Percentiles rank a stretch among this genome's conserved stretches.
Conservation (phyloP, 2,888 invertebrate genomes). For the Dynastes tityus region DNA sequence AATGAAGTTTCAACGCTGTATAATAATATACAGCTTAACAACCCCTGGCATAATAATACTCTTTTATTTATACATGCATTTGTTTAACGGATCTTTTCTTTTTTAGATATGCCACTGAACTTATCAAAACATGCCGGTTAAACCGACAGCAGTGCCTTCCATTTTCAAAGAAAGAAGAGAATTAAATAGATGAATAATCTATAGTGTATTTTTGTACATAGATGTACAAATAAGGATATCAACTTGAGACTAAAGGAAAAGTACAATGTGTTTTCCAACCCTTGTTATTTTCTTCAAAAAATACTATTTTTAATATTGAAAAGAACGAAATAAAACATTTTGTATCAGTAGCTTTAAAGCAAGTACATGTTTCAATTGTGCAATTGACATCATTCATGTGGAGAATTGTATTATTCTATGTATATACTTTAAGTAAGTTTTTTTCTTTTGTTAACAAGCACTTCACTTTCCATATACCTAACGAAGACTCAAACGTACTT, state of each 20-base stretch:
- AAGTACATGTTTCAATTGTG: slow-evolving; percentile 43
- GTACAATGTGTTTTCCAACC: slow-evolving; percentile 39
- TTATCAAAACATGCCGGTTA: slow-evolving; percentile 87
- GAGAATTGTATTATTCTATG: slow-evolving; percentile 40
- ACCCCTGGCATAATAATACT: too few relatives aligned
- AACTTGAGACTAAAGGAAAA: slow-evolving; percentile 36
- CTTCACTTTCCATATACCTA: slow-evolving; percentile 25
- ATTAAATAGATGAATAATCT: slow-evolving; percentile 32
- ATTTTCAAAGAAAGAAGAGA: slow-evolving; percentile 46
- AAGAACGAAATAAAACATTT: slow-evolving; percentile 34
- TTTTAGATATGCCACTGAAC: slow-evolving; percentile 92
- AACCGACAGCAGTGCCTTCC: slow-evolving; percentile 67
- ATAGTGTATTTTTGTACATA: slow-evolving; percentile 53
- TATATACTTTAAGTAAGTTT: slow-evolving; percentile 41
- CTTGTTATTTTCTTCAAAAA: slow-evolving; percentile 37
- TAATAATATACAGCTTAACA: too few relatives aligned
- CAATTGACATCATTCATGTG: slow-evolving; percentile 43
- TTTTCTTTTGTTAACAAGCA: slow-evolving; percentile 17
- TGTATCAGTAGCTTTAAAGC: slow-evolving; percentile 47
- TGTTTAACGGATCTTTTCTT: slow-evolving; percentile 53
- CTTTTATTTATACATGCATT: too few relatives aligned
- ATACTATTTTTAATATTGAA: slow-evolving; percentile 40
- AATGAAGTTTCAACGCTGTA: too few relatives aligned
- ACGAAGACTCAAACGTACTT: slow-evolving; percentile 30
- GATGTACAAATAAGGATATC: slow-evolving; percentile 39